Conservation (phyloP, 2,888 invertebrate genomes). For the Phortica magna region DNA sequence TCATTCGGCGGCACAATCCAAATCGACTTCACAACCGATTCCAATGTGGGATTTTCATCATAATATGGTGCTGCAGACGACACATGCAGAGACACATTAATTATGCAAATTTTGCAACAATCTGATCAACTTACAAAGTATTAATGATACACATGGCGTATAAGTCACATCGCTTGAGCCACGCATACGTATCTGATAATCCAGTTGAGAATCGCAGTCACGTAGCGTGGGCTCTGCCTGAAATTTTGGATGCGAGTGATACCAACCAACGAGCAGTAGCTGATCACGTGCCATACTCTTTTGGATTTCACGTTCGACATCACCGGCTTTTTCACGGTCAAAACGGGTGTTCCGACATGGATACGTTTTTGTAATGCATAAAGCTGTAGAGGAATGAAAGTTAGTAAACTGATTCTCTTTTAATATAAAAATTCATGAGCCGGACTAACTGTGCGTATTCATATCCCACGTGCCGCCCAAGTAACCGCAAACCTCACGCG, state of each 20-base stretch:
- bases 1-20: conserved; percentile 99
- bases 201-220: conserved; percentile 95
- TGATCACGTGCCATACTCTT: conserved; percentile 90
- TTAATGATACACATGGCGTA: conserved; percentile 94
- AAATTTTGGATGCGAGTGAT: conserved; percentile 94
- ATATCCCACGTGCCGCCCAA: conserved; percentile 97
- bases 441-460: conserved; percentile 91
- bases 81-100: background rate
- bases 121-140: conserved; percentile 86
- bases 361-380: conserved; percentile 92
- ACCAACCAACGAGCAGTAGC: conserved; percentile 93
- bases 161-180: conserved; percentile 94
- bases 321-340: conserved; percentile 86
- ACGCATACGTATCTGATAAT: conserved; percentile 96
- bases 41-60: conserved; percentile 87
- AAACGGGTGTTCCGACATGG: conserved; percentile 91
- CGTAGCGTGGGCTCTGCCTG: conserved; percentile 91
- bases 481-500: conserved; percentile 97
- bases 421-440: conserved; percentile 39
- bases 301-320: conserved; percentile 90
- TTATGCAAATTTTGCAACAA: background rate
- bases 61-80: conserved; percentile 87
- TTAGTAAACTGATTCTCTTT: conserved; percentile 20
- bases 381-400: conserved; percentile 81
- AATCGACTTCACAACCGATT: conserved; percentile 91